A percentile compares a stretch with the other conserved stretches of the same genome.
phyloP scores from a whole-genome alignment of 2,888 invertebrate genomes.

The Pandemis heparana region DNA sequence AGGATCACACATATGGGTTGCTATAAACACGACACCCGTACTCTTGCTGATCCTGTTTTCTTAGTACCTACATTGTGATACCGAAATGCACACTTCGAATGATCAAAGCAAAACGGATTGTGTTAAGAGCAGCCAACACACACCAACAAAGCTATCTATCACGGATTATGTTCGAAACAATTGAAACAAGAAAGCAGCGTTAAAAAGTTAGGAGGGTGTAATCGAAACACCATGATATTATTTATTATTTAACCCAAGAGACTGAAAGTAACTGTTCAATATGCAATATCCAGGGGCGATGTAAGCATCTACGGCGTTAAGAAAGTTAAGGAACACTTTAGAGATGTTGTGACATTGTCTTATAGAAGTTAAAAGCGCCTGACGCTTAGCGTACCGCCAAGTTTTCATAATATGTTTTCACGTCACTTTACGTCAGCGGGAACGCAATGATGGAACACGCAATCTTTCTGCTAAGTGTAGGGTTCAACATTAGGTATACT shows the following conservation, averaged over 20 bases:
- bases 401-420: constrained; percentile 41
- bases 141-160: neutral
- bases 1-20: constrained; percentile 18
- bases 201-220: neutral
- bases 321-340: constrained; percentile 40
- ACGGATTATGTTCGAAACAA: neutral
- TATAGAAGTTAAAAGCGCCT: constrained; percentile 42
- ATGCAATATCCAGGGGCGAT: constrained; percentile 30
- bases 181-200: neutral
- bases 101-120: neutral
- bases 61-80: neutral
- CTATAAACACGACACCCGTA: constrained; percentile 16
- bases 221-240: constrained; percentile 17
- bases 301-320: constrained; percentile 20
- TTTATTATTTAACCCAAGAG: constrained; percentile 19
- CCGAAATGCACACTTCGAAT: neutral
- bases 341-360: constrained; percentile 37
- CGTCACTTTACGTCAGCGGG: constrained; percentile 30
- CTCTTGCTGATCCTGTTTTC: neutral
- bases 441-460: constrained; percentile 26
- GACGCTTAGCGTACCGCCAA: constrained; percentile 34
- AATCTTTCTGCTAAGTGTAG: constrained; percentile 22
- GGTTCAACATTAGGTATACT: constrained; percentile 1
- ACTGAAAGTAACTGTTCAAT: constrained; percentile 20
- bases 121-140: neutral